A percentile compares a stretch with the other conserved stretches of the same genome.
Conservation (phyloP, 2,113 vertebrate species). For the Eubucco bourcierii region DNA sequence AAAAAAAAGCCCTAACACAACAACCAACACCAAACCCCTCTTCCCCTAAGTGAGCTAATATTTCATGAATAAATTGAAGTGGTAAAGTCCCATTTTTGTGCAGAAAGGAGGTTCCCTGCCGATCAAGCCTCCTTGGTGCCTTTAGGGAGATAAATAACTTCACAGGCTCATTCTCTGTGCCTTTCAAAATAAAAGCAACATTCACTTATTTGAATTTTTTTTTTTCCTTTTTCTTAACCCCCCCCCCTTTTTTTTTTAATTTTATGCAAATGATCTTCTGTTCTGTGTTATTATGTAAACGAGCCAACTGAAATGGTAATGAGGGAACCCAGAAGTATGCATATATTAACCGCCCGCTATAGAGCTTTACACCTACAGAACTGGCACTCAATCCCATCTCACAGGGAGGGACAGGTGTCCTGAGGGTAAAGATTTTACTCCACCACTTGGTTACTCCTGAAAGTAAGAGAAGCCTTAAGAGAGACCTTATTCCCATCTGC, state of each 20-base stretch:
- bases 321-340: conserved; percentile 57
- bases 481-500: too few species aligned
- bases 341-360: conserved; percentile 41
- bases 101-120: conserved; percentile 26
- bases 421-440: background rate
- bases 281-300: conserved; percentile 68
- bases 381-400: background rate
- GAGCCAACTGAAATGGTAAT: conserved; percentile 65
- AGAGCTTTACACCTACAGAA: conserved; percentile 58
- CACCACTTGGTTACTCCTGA: background rate
- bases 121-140: background rate
- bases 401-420: conserved; percentile 69
- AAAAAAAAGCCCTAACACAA: too few species aligned
- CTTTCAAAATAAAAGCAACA: conserved; percentile 22
- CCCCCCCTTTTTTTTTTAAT: background rate
- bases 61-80: conserved; percentile 29
- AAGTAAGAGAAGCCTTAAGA: background rate
- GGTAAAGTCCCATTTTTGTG: conserved; percentile 32
- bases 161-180: background rate
- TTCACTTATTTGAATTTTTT: background rate
- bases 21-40: background rate
- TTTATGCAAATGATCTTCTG: conserved; percentile 64
- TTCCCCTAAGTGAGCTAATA: conserved; percentile 19
- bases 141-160: conserved; percentile 39
- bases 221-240: too few species aligned